phyloP scores from a whole-genome alignment of 2,888 invertebrate genomes.

The Leptothorax acervorum region DNA sequence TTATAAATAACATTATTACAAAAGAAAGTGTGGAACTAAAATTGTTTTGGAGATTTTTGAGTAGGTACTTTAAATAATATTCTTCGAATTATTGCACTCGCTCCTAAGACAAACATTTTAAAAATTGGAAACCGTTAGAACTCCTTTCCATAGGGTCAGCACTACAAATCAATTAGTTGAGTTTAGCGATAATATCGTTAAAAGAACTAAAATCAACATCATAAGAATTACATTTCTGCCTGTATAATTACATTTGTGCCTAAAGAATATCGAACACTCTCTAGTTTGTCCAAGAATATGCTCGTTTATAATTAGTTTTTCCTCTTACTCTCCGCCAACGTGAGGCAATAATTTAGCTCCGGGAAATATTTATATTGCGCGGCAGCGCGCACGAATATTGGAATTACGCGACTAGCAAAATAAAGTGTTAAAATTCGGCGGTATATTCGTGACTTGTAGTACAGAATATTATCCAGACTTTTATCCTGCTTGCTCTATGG shows the following conservation, averaged over 20 bases:
- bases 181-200: neutral
- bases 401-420: slow-evolving; percentile 13
- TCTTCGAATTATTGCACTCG: neutral
- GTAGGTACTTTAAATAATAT: neutral
- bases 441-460: neutral
- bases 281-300: neutral
- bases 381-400: slow-evolving; percentile 22
- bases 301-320: slow-evolving; percentile 27
- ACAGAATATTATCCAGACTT: neutral
- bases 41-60: neutral
- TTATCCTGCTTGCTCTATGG: neutral
- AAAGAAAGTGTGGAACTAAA: neutral
- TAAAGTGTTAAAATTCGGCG: slow-evolving; percentile 35
- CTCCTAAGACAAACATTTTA: neutral
- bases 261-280: neutral
- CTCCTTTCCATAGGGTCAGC: neutral
- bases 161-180: slow-evolving; percentile 3
- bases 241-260: neutral
- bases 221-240: slow-evolving; percentile 21
- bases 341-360: slow-evolving; percentile 21
- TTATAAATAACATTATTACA: too few species aligned
- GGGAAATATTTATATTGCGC: slow-evolving; percentile 32
- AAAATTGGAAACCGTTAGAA: neutral
- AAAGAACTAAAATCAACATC: slow-evolving; percentile 25
- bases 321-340: neutral